Evolutionary conservation across 1,140 invertebrate species (phyloP), one percentile per base, ranked within the genome.

Genomic region (Heliconius nattereri): DNA sequence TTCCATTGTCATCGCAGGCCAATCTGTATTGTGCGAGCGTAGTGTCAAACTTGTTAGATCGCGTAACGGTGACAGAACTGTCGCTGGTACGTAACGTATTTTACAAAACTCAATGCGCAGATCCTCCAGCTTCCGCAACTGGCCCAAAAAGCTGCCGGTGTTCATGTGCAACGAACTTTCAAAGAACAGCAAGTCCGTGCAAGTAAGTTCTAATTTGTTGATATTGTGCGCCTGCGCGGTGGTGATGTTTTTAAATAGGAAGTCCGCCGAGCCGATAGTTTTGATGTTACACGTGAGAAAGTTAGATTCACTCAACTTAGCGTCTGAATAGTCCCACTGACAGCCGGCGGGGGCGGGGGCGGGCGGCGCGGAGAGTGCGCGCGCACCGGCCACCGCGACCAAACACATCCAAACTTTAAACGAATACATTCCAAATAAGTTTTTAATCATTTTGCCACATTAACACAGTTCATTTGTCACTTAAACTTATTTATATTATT

Each of bases 101-200:
- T 97, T 97, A 91, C 98, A 98, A 84, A 96, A 96, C 82, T 98
- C 97, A 84, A 98, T 96, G 87, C 96, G 95, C 81, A 98, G 93
- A 78, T 96, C 95, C 73, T 96, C 95, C 79, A 98, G 95, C 86
- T 94, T 93, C 76, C 93, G 85, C 81, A 95, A 87, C 78, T 96
- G 95, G 74, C 96, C 95, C 72, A 97, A 94, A 90, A 97, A 97
- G 81, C 95, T 95, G 57, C 95, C 95, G n/a, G 95, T 95, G 81
- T 95, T 95, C 85, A 95, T 92, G 83, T 97, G 96, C 35, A 97
- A 91, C 66, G 96, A 96, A 86, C 96, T 97, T 93, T 98, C 97
- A 89, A 97, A 97, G 94, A 97, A 97, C 75, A 97, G 92, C 80
- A 97, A 95, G 94, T 98, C 97, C 86, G 96, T 97, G 91, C 97